Percentiles rank a stretch among this genome's conserved stretches.
Conservation (phyloP, 2,113 vertebrate species). For the Grallaria varia region DNA sequence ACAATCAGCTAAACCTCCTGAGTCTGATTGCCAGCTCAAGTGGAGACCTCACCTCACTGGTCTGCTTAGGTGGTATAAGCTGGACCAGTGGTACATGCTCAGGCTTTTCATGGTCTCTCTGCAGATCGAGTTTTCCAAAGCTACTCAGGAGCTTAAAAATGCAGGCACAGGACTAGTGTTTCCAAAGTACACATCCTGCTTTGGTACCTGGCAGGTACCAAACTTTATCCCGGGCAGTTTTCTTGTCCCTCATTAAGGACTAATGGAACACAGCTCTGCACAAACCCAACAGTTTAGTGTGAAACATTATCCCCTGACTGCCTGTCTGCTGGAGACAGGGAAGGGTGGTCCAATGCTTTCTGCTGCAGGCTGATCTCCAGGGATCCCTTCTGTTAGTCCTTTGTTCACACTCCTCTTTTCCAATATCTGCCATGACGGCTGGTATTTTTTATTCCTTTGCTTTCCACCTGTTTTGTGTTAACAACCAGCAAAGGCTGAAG, state of each 20-base stretch:
- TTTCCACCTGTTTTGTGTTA: slow-evolving; percentile 46
- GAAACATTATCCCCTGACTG: background rate
- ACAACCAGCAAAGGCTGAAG: background rate
- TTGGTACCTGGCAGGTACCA: background rate
- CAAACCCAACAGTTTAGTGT: background rate
- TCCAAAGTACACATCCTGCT: background rate
- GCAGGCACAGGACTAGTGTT: background rate
- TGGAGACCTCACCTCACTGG: background rate
- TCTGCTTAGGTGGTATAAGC: rapidly evolving
- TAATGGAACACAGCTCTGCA: background rate
- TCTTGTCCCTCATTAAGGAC: background rate
- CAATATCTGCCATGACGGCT: background rate
- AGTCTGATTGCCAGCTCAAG: background rate
- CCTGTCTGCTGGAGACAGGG: background rate
- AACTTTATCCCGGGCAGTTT: background rate
- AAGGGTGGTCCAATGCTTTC: background rate
- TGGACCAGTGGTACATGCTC: background rate
- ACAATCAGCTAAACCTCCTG: background rate
- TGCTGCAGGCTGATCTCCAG: background rate
- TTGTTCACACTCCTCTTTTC: background rate
- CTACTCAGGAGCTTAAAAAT: background rate
- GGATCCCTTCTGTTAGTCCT: background rate
- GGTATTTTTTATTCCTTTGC: background rate
- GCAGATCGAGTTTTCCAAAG: background rate
- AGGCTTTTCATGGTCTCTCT: background rate